Conservation (phyloP, 2,888 invertebrate species). For the Yponomeuta plumbellus region DNA sequence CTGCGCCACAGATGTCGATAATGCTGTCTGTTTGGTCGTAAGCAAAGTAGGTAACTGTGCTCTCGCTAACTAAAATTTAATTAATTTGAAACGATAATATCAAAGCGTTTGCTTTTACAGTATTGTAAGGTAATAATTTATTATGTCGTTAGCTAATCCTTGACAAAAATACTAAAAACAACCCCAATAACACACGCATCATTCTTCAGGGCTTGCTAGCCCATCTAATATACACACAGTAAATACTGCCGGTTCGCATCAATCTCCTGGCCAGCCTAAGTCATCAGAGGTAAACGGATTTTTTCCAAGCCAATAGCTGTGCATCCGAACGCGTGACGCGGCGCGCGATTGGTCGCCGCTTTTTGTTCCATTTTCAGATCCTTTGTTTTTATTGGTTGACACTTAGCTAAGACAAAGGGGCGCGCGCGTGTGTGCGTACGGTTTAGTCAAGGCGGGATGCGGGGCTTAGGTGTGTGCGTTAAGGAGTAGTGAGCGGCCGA, state of each 20-base stretch:
- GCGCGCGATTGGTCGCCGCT: slow-evolving; percentile 68
- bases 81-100: no score
- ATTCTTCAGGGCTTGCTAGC: no score
- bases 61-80: no score
- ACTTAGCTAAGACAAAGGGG: slow-evolving; percentile 77
- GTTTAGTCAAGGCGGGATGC: slow-evolving; percentile 42
- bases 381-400: slow-evolving; percentile 78
- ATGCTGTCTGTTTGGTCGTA: no score
- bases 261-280: slow-evolving; percentile 71
- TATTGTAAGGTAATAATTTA: no score
- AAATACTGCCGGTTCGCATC: slow-evolving; percentile 37
- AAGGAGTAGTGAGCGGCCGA: slow-evolving; percentile 42
- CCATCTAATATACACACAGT: no score
- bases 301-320: slow-evolving; percentile 74
- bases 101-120: no score
- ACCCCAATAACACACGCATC: no score
- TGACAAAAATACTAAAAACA: no score
- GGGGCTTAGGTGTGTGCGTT: slow-evolving; percentile 55
- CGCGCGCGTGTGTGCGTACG: slow-evolving; percentile 60
- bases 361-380: slow-evolving; percentile 75
- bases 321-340: slow-evolving; percentile 72
- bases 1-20: no score
- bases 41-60: no score
- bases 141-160: no score
- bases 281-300: slow-evolving; percentile 72